Evolutionary conservation across 2,888 invertebrate species (phyloP).

Genomic region (Malthinus seriepunctatus): DNA sequence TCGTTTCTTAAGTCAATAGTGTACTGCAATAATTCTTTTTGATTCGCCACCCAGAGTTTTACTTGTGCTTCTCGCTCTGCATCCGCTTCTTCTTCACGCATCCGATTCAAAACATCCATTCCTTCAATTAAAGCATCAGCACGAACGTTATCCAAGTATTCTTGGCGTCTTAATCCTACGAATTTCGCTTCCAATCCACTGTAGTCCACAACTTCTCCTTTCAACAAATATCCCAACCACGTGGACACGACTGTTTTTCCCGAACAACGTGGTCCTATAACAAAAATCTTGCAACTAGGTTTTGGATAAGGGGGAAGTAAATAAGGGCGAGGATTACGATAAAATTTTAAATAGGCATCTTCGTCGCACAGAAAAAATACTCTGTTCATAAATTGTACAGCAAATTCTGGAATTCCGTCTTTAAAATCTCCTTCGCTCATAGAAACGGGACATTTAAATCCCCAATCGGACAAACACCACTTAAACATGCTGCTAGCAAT

Average conservation of each 20-base stretch:
- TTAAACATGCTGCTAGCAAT: slow-evolving; percentile 47
- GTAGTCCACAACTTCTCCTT: slow-evolving; percentile 56
- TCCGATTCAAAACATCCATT: slow-evolving; percentile 33
- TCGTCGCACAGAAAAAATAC: slow-evolving; percentile 63
- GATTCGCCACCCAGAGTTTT: slow-evolving; percentile 50
- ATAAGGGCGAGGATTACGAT: slow-evolving; percentile 65
- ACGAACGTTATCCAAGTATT: slow-evolving; percentile 36
- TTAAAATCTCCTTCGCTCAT: slow-evolving; percentile 59
- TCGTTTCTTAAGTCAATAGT: background rate
- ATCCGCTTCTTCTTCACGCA: slow-evolving; percentile 48
- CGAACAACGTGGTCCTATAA: slow-evolving; percentile 63
- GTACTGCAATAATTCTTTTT: slow-evolving; percentile 17
- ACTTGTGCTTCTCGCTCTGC: slow-evolving; percentile 47
- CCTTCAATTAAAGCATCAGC: slow-evolving; percentile 35
- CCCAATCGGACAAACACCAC: slow-evolving; percentile 63
- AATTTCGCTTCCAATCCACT: slow-evolving; percentile 39
- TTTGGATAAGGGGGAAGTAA: slow-evolving; percentile 61
- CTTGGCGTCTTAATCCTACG: slow-evolving; percentile 34
- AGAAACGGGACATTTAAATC: slow-evolving; percentile 66
- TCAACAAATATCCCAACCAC: slow-evolving; percentile 60
- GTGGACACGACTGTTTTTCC: slow-evolving; percentile 64
- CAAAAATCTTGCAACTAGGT: slow-evolving; percentile 62
- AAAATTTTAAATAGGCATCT: slow-evolving; percentile 59
- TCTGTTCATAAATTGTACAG: slow-evolving; percentile 64
- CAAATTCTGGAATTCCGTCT: slow-evolving; percentile 59